A percentile compares a stretch with the other conserved stretches of the same genome.
phyloP scores from a whole-genome alignment of 2,888 invertebrate genomes.

The Podotricha telesiphe region DNA sequence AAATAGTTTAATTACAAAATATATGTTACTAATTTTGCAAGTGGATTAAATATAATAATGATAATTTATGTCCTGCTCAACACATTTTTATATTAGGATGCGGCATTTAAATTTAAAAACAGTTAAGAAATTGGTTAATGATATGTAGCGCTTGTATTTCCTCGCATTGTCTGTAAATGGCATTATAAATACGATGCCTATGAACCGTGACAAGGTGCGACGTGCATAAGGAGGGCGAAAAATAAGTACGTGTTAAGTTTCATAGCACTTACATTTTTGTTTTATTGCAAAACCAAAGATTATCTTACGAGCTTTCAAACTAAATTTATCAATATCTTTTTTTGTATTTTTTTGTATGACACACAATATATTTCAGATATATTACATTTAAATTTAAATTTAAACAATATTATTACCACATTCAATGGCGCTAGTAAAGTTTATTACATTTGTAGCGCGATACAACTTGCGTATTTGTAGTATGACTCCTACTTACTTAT shows the following conservation, averaged over 20 bases:
- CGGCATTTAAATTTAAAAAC: constrained; percentile 37
- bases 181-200: constrained; percentile 37
- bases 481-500: constrained; percentile 43
- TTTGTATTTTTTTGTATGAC: too few species aligned
- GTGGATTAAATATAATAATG: neutral
- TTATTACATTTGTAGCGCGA: constrained; percentile 39
- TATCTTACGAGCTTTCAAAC: neutral
- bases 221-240: constrained; percentile 31
- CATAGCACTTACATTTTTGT: constrained; percentile 6
- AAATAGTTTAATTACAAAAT: too few species aligned
- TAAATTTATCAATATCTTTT: too few species aligned
- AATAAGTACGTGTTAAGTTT: constrained; percentile 33
- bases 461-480: constrained; percentile 43
- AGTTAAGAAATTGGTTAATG: constrained; percentile 31
- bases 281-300: neutral
- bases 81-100: constrained; percentile 26
- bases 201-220: constrained; percentile 34
- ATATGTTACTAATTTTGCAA: too few species aligned
- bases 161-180: constrained; percentile 41
- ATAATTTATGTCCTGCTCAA: neutral
- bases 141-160: constrained; percentile 31
- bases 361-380: too few species aligned
- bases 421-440: constrained; percentile 31
- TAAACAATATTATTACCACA: constrained; percentile 18
- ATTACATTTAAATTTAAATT: neutral